These are phyloP conservation scores for Himalopsyche kuldschensis DNA, from an alignment of 2,888 invertebrate genomes.

Conservation along the genomic window DNA sequence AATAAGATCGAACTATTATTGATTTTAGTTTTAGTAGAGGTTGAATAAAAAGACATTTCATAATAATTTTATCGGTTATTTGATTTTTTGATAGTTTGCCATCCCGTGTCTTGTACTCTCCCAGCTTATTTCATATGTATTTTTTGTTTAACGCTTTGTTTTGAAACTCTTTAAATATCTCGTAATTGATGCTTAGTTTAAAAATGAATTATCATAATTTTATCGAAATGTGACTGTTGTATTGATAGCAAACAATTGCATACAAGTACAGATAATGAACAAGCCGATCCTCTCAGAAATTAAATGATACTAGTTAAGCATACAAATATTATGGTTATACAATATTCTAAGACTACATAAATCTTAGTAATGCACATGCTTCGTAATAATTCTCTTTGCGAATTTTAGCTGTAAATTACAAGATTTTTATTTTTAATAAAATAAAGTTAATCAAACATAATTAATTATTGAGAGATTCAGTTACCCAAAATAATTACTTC, in stretches of 20 bases:
- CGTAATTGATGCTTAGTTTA: too few species aligned
- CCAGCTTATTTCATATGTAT: too few species aligned
- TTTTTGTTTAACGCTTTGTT: too few species aligned
- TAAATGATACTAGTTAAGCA: background rate
- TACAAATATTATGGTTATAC: too few species aligned
- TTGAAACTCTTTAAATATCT: too few species aligned
- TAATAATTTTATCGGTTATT: too few species aligned
- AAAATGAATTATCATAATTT: background rate
- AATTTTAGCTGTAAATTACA: background rate
- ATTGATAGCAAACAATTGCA: background rate
- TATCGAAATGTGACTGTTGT: background rate
- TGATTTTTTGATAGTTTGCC: too few species aligned
- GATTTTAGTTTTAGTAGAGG: too few species aligned
- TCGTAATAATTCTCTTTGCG: background rate
- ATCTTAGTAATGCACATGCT: background rate
- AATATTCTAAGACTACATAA: background rate
- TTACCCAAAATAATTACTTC: background rate
- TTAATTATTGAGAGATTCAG: background rate
- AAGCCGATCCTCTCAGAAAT: background rate
- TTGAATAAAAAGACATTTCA: too few species aligned
- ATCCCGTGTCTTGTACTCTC: too few species aligned
- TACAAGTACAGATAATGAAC: background rate
- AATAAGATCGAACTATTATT: background rate
- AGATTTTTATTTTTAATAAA: too few species aligned
- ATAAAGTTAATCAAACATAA: background rate